Evolutionary conservation across 2,113 vertebrate genomes (phyloP).

Genomic region (Phocoena sinus): DNA sequence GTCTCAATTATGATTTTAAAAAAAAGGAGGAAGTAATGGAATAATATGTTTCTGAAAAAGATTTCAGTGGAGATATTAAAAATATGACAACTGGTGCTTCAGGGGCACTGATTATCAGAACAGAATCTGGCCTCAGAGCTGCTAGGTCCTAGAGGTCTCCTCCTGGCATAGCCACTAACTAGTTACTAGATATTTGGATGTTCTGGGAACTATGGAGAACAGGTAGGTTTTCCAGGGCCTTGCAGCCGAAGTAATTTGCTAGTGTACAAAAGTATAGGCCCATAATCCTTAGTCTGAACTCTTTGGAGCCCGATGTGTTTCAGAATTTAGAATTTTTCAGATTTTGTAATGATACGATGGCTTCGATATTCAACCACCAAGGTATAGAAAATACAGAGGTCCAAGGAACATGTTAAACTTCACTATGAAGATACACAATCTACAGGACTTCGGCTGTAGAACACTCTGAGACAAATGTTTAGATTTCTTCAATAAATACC

Average conservation of each 20-base stretch:
- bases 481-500: neutral
- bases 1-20: neutral
- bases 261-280: neutral
- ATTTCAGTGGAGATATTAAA: neutral
- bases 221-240: neutral
- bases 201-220: neutral
- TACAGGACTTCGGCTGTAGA: neutral
- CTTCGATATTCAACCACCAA: neutral
- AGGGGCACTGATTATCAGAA: neutral
- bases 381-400: neutral
- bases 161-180: too few species aligned
- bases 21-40: neutral
- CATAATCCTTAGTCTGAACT: neutral
- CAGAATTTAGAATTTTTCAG: neutral
- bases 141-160: neutral
- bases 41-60: neutral
- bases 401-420: neutral
- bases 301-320: neutral
- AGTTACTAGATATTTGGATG: too few species aligned
- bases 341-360: neutral
- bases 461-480: neutral
- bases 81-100: neutral
- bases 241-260: neutral
- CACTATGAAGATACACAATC: neutral
- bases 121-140: neutral